Percentiles rank a stretch among this genome's conserved stretches.
phyloP scores from a whole-genome alignment of 2,888 invertebrate species.

The Chrysolina haemoptera region DNA sequence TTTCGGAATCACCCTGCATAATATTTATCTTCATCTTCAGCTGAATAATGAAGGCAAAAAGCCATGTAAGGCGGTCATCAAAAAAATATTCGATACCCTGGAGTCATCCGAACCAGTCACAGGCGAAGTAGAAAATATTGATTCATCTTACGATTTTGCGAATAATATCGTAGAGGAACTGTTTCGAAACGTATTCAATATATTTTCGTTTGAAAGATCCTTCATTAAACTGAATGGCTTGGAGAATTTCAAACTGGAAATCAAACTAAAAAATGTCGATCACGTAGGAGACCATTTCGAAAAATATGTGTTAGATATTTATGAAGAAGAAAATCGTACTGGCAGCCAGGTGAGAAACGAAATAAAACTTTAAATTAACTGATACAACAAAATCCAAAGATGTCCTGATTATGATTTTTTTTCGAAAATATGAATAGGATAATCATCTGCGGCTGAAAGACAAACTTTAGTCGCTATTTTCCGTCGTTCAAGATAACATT shows the following conservation, averaged over 20 bases:
- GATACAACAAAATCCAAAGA: too few relatives aligned
- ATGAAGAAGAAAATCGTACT: background rate
- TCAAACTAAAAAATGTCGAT: constrained; percentile 15
- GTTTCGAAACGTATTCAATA: constrained; percentile 20
- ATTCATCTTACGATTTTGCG: background rate
- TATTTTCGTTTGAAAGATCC: constrained; percentile 1
- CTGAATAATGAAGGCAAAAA: constrained; percentile 21
- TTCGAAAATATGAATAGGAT: too few relatives aligned
- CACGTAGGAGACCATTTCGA: constrained; percentile 17
- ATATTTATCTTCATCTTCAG: background rate
- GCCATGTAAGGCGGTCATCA: constrained; percentile 19
- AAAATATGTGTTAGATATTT: constrained; percentile 22
- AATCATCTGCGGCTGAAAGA: too few relatives aligned
- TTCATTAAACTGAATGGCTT: background rate
- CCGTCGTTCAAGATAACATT: too few relatives aligned
- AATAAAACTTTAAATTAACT: too few relatives aligned
- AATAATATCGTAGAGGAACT: constrained; percentile 16
- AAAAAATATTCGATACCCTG: constrained; percentile 11
- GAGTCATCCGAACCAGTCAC: background rate
- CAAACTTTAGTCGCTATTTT: too few relatives aligned
- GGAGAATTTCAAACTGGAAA: constrained; percentile 12
- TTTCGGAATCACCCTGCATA: too few relatives aligned
- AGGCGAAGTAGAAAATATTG: background rate
- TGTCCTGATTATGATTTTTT: too few relatives aligned
- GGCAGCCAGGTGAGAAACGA: constrained; percentile 18